Percentiles rank a stretch among this genome's conserved stretches.
Evolutionary conservation across 2,797 vertebrate genomes (phyloP).

Genomic region (Ispidina picta): DNA sequence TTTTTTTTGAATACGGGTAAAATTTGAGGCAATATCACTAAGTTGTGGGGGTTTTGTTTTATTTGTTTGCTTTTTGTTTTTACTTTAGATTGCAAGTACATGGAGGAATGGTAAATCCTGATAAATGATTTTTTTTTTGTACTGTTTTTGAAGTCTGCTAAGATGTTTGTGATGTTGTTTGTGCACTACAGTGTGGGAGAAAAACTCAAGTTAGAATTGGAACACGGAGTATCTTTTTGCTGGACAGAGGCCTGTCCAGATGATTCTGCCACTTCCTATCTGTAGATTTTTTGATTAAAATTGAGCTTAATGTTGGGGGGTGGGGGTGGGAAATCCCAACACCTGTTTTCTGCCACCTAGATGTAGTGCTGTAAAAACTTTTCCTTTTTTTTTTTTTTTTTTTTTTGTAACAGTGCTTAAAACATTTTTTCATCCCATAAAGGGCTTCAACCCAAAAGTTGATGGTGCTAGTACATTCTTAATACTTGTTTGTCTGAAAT

Average conservation of each 20-base stretch:
- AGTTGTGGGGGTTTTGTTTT: not conserved
- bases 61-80: not conserved
- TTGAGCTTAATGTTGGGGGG: constrained; percentile 16
- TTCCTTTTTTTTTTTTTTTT: constrained; percentile 26
- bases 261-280: constrained; percentile 45
- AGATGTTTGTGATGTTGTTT: constrained; percentile 68
- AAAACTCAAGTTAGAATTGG: constrained; percentile 41
- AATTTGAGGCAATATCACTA: constrained; percentile 83
- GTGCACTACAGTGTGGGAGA: constrained; percentile 59
- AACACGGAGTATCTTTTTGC: constrained; percentile 31
- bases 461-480: constrained; percentile 78
- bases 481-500: constrained; percentile 66
- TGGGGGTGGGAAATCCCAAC: not conserved
- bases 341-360: constrained; percentile 65
- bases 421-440: constrained; percentile 56
- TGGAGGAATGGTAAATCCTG: constrained; percentile 65
- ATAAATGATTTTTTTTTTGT: constrained; percentile 64
- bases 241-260: constrained; percentile 30
- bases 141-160: constrained; percentile 62
- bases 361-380: constrained; percentile 65
- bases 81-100: constrained; percentile 52
- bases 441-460: constrained; percentile 76
- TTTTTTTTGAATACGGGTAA: constrained; percentile 82
- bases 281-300: constrained; percentile 55
- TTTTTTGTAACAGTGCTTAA: constrained; percentile 16